phyloP scores from a whole-genome alignment of 2,113 vertebrate species.

The Pitta sordida region DNA sequence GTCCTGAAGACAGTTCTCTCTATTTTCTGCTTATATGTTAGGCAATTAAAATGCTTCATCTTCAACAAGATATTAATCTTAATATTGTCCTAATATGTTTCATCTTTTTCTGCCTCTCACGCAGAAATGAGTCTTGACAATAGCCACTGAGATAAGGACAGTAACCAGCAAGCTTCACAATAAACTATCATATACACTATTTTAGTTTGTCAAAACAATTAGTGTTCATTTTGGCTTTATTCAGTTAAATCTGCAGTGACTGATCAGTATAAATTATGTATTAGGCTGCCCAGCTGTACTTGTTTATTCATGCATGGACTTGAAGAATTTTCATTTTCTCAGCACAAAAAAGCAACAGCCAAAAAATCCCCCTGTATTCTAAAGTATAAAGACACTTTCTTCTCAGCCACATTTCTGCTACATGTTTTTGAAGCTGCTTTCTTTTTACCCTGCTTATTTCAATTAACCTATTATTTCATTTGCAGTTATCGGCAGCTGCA shows the following conservation, averaged over 20 bases:
- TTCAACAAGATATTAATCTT: conserved; percentile 21
- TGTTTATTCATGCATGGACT: conserved; percentile 89
- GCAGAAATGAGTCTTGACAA: conserved; percentile 41
- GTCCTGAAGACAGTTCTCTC: background rate
- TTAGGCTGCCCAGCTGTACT: conserved; percentile 88
- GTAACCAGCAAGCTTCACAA: conserved; percentile 17
- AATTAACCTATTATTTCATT: conserved; percentile 10
- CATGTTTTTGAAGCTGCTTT: conserved; percentile 1
- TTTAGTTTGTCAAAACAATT: conserved; percentile 87
- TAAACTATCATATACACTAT: conserved; percentile 65
- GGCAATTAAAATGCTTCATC: conserved; percentile 15
- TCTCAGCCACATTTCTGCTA: background rate
- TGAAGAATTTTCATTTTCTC: conserved; percentile 73
- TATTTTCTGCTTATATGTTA: background rate
- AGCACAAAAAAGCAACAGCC: conserved; percentile 50
- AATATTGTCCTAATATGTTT: conserved; percentile 41
- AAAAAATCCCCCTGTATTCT: background rate
- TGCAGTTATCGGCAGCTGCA: background rate
- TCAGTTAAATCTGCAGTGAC: conserved; percentile 79
- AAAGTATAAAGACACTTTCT: conserved; percentile 44
- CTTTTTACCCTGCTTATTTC: background rate
- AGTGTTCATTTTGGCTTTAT: conserved; percentile 84
- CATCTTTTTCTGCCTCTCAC: conserved; percentile 4
- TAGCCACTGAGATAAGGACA: conserved; percentile 39
- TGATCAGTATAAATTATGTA: conserved; percentile 94